These are phyloP conservation scores for Scophthalmus maximus DNA, from an alignment of 2,113 vertebrate genomes.

Conservation along the genomic window DNA sequence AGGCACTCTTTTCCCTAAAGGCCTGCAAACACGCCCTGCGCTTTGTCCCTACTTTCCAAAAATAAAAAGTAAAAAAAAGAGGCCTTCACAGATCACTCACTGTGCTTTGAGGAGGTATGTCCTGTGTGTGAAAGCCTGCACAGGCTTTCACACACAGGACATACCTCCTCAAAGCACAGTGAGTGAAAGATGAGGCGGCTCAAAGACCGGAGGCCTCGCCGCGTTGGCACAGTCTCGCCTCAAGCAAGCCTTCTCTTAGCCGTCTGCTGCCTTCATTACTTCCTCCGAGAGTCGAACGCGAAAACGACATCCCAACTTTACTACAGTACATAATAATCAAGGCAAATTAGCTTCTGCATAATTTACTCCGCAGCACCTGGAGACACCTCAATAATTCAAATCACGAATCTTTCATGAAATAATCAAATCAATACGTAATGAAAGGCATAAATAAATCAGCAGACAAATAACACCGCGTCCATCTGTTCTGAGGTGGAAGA, in stretches of 20 bases:
- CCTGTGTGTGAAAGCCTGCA: conserved; percentile 3
- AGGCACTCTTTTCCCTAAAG: conserved; percentile 26
- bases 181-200: conserved; percentile 13
- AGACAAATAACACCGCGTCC: conserved; percentile 85
- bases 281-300: not conserved
- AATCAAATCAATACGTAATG: conserved; percentile 99
- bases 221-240: conserved; percentile 27
- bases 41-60: conserved; percentile 39
- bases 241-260: conserved; percentile 35
- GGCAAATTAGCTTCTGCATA: conserved; percentile 96
- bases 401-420: conserved; percentile 96
- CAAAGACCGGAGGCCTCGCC: conserved; percentile 20
- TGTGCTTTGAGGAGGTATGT: conserved; percentile 32
- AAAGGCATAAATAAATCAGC: conserved; percentile 97
- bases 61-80: conserved; percentile 49
- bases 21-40: not conserved
- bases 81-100: conserved; percentile 24
- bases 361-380: conserved; percentile 85
- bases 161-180: too few relatives aligned
- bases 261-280: conserved; percentile 42
- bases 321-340: conserved; percentile 87
- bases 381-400: conserved; percentile 93
- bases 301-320: conserved; percentile 85
- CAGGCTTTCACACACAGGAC: too few relatives aligned
- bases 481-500: conserved; percentile 63